Conservation (phyloP, 2,113 vertebrate species). For the Mystacornis crossleyi region DNA sequence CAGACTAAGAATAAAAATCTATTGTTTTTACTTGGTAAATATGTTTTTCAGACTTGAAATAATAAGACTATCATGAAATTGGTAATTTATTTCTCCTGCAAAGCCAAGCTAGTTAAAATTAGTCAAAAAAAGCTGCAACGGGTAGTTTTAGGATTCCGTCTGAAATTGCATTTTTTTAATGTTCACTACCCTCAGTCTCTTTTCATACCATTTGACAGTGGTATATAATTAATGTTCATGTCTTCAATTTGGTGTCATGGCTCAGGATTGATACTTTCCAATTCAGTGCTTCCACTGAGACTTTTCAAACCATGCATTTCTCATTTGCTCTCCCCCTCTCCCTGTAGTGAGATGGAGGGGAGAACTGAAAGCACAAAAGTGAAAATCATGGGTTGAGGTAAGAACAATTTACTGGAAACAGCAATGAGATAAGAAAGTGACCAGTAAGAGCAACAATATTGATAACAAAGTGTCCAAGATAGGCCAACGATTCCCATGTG, state of each 20-base stretch:
- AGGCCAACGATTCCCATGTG: not conserved
- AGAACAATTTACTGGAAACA: not conserved
- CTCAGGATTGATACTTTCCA: not conserved
- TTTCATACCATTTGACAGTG: not conserved
- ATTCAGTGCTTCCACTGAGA: not conserved
- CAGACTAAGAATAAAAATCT: not conserved
- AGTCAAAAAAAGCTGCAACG: constrained; percentile 25
- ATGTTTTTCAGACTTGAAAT: not conserved
- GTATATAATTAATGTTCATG: not conserved
- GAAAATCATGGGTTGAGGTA: not conserved
- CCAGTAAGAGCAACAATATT: not conserved
- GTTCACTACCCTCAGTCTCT: not conserved
- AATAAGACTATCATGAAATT: constrained; percentile 2
- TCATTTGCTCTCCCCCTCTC: not conserved
- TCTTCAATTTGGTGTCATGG: not conserved
- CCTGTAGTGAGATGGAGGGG: rapidly evolving
- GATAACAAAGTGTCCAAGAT: not conserved
- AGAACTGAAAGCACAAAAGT: not conserved
- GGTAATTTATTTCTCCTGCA: not conserved
- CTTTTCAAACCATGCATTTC: not conserved
- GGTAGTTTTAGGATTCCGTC: not conserved
- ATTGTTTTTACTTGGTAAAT: not conserved
- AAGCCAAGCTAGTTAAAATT: constrained; percentile 35
- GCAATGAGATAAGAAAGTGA: not conserved
- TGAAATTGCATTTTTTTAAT: constrained; percentile 5